phyloP scores from a whole-genome alignment of 2,113 vertebrate genomes.

The Embiotoca jacksoni region DNA sequence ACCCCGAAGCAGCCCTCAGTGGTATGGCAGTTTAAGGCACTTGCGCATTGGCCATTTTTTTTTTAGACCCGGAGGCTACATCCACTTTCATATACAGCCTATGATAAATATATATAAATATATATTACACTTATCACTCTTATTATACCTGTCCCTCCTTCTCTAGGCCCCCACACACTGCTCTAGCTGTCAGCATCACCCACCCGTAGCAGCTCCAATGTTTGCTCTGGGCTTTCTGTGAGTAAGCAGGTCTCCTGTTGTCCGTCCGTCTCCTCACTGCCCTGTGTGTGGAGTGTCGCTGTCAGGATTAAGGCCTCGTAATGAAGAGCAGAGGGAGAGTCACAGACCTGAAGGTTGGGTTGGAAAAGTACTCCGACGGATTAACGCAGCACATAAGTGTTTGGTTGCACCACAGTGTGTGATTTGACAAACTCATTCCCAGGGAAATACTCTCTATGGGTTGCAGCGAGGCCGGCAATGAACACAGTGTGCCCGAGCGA shows the following conservation, averaged over 20 bases:
- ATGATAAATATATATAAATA: too few relatives aligned
- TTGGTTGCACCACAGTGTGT: slow-evolving; percentile 38
- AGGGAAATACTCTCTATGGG: slow-evolving; percentile 48
- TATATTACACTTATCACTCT: not conserved
- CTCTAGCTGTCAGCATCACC: slow-evolving; percentile 59
- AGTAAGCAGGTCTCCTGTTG: slow-evolving; percentile 63
- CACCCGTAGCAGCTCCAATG: slow-evolving; percentile 52
- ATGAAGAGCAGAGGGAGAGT: slow-evolving; percentile 74
- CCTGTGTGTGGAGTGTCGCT: slow-evolving; percentile 53
- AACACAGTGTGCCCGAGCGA: slow-evolving; percentile 21
- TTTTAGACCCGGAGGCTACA: too few relatives aligned
- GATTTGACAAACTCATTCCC: slow-evolving; percentile 59
- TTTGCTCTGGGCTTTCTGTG: slow-evolving; percentile 62
- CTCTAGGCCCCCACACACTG: slow-evolving; percentile 10
- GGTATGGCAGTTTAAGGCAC: too few relatives aligned
- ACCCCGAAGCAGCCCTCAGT: too few relatives aligned
- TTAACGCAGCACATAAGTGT: slow-evolving; percentile 72
- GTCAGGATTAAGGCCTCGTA: slow-evolving; percentile 74
- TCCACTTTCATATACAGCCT: not conserved
- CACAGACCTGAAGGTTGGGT: slow-evolving; percentile 40
- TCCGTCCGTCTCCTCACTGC: slow-evolving; percentile 24
- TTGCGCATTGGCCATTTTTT: too few relatives aligned
- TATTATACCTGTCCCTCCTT: not conserved
- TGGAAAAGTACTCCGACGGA: slow-evolving; percentile 48
- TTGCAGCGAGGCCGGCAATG: slow-evolving; percentile 5